A percentile compares a stretch with the other conserved stretches of the same genome.
phyloP scores from a whole-genome alignment of 2,888 invertebrate species.

The Apamea sordens region DNA sequence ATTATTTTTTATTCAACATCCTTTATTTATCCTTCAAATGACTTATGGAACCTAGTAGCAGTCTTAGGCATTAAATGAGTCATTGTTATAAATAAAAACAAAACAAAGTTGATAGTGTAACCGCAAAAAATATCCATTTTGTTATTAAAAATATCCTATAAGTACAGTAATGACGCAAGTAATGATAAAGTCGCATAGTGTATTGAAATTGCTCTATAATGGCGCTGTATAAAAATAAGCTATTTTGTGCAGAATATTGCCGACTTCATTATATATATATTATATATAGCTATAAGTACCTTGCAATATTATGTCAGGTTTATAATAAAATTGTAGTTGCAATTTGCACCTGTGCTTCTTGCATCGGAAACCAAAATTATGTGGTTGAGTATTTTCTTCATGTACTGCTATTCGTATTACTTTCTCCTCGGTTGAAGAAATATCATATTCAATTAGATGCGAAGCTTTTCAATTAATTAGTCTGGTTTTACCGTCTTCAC shows the following conservation, averaged over 20 bases:
- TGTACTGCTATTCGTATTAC: background rate
- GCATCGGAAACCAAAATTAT: constrained; percentile 9
- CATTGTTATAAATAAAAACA: constrained; percentile 48
- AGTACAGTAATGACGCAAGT: constrained; percentile 49
- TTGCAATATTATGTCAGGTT: background rate
- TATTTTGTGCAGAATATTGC: constrained; percentile 32
- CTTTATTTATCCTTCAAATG: constrained; percentile 21
- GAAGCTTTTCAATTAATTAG: background rate
- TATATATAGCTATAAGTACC: background rate
- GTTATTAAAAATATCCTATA: constrained; percentile 52
- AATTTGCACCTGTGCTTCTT: constrained; percentile 41
- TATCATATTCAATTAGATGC: background rate
- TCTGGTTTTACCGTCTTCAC: background rate
- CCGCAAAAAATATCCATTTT: constrained; percentile 57
- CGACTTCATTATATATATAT: constrained; percentile 17
- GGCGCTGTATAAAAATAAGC: constrained; percentile 42
- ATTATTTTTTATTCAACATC: constrained; percentile 8
- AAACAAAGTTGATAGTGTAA: constrained; percentile 33
- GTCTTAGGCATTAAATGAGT: constrained; percentile 38
- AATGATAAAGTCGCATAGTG: constrained; percentile 45
- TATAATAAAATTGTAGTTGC: background rate
- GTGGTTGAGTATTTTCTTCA: background rate
- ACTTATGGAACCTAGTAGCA: constrained; percentile 17
- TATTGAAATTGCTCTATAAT: constrained; percentile 45
- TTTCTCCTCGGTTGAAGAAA: constrained; percentile 4